Base-by-base conservation (phyloP, 2,113 vertebrate species). In the Aplodontia rufa region DNA sequence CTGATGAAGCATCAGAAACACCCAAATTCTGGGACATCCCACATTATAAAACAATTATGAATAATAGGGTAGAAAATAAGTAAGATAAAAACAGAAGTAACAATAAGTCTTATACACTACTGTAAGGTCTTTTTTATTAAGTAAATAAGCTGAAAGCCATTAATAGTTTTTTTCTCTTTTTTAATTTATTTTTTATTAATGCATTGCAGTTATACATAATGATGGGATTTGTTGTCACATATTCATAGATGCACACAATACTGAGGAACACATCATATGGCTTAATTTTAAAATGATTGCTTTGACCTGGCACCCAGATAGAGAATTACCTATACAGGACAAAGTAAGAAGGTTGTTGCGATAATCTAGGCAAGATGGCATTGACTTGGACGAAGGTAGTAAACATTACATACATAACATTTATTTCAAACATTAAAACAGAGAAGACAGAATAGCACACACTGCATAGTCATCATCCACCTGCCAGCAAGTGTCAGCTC, bases 1-100 rank as follows among this genome's bases (percentile, higher is more conserved):
- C 35, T 60, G 40, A 42, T 8, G 2, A 69, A 60, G 16, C 30
- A 71, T 19, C 40, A 60, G 53, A 76, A 91, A 51, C 93, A 45
- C 19, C 24, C 42, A 95, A 81, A 75, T 49, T 58, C 76, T 45
- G 72, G 66, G 16, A 91, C 30, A 64, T n/a, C 75, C n/a, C 74
- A 40, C 55, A 51, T 26, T 79, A 40, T 47, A 58, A 93, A 80
- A 47, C 69, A 42, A 49, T 74, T 81, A 32, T 28, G 68, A 92
- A 8, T 30, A 75, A 93, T 55, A 60, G 42, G 12, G 19, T 69
- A 45, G 40, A 68, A 42, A 64, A 78, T 68, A 28, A 68, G 30
- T 69, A 40, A 80, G 49, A 84, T 88, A 74, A 89, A 92, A 55
- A 28, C 6, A 88, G 45, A 53, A 24, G 24, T 91, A 89, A 93